Base-by-base conservation (phyloP, 2,113 vertebrate species). In the Cyphomyrus discorhynchus region DNA sequence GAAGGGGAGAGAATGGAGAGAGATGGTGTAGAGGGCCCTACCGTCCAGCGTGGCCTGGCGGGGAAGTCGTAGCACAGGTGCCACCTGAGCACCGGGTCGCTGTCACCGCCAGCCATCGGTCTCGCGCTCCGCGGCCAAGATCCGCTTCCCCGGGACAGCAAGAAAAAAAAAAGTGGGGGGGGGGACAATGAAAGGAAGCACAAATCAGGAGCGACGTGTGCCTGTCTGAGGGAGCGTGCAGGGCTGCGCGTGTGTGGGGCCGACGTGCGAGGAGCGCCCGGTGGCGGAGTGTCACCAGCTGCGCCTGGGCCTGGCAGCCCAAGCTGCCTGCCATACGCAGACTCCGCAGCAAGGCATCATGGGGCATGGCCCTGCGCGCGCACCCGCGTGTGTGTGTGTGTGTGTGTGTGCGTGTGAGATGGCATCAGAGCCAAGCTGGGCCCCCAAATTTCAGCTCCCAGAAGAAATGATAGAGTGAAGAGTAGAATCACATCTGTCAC, bases 31-130 rank as follows among this genome's bases (percentile, higher is more conserved):
- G 89, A 50, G 21, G 27, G 91, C 93, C 95, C 94, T 95, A 95
- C 96, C 95, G 95, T 96, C 94, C 94, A 94, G 95, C 94, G 94
- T 86, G 95, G 96, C 94, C 96, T 96, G 96, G 95, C 95, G 95
- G 94, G 95, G 95, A 96, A 92, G 95, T 95, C 95, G 91, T 91
- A 95, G 93, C 95, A 94, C 95, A 96, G 94, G 95, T 95, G 95
- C 95, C 95, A 96, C 95, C 95, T 95, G 95, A 94, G 94, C 93
- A 94, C 93, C 49, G 95, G 94, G 95, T 95, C 95, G 93, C 92
- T 90, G 92, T 93, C 93, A 93, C 92, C 92, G 89, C 94, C 94
- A 92, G 93, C 93, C 93, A 94, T 93, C 96, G 95, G 96, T 93
- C 94, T 94, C 70, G 92, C 90, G 80, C 89, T 86, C 91, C 92